A percentile compares a stretch with the other conserved stretches of the same genome.
phyloP scores from a whole-genome alignment of 2,888 invertebrate species.

The Eremobia ochroleuca region DNA sequence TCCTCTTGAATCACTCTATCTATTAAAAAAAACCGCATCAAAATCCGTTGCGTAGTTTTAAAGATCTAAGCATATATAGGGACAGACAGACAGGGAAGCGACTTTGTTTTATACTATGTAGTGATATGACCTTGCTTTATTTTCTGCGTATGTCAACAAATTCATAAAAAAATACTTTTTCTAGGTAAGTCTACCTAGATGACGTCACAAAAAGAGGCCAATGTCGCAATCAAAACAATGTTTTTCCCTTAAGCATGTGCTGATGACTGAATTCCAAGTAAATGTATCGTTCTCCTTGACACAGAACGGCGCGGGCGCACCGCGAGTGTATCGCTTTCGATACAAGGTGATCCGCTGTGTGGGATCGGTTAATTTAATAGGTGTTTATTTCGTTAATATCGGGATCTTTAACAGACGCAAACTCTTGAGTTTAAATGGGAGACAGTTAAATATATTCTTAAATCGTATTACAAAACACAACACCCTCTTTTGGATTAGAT shows the following conservation, averaged over 20 bases:
- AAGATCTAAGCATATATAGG: too few relatives aligned
- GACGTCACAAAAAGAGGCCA: conserved; percentile 61
- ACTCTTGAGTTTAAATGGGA: neutral
- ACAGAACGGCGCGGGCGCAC: conserved; percentile 61
- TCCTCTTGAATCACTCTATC: too few relatives aligned
- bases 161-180: neutral
- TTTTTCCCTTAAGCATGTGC: conserved; percentile 62
- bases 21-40: too few relatives aligned
- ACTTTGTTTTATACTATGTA: too few relatives aligned
- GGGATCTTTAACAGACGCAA: conserved; percentile 13
- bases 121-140: neutral
- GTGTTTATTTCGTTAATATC: conserved; percentile 20
- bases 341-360: conserved; percentile 66
- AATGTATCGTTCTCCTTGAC: conserved; percentile 70
- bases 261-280: conserved; percentile 68
- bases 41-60: too few relatives aligned
- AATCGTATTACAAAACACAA: neutral
- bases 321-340: conserved; percentile 57
- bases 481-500: neutral
- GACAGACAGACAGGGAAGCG: too few relatives aligned
- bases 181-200: neutral
- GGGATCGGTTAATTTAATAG: conserved; percentile 35
- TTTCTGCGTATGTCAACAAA: neutral
- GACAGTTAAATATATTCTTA: neutral
- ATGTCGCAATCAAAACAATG: conserved; percentile 64